Conservation (phyloP, 1,140 invertebrate genomes). For the Notospermus geniculatus region DNA sequence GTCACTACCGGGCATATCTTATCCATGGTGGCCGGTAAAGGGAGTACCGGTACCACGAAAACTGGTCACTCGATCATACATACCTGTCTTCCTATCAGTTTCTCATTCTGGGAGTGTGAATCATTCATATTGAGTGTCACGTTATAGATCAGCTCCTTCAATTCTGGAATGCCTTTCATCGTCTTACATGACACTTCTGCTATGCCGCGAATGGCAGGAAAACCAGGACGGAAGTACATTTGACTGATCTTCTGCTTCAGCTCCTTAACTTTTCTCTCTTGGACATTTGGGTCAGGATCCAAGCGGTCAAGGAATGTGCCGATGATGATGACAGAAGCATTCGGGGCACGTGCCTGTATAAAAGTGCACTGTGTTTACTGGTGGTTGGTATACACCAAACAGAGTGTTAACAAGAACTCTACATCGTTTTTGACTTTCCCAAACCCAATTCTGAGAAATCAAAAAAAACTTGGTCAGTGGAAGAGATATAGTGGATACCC, state of each 20-base stretch:
- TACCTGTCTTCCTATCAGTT: slow-evolving; percentile 5
- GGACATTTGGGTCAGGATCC: background rate
- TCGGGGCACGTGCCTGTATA: slow-evolving; percentile 38
- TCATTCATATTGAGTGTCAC: slow-evolving; percentile 23
- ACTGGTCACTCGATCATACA: background rate
- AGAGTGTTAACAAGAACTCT: no score
- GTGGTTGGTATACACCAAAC: no score
- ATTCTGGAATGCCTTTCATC: slow-evolving; percentile 26
- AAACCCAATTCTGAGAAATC: background rate
- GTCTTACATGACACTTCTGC: slow-evolving; percentile 30
- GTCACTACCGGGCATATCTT: no score
- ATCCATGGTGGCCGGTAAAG: no score
- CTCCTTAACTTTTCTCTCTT: background rate
- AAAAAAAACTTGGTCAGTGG: no score
- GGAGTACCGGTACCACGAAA: background rate
- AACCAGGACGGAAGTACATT: slow-evolving; percentile 6
- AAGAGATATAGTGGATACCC: no score
- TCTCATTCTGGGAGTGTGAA: background rate
- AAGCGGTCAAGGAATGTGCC: slow-evolving; percentile 40
- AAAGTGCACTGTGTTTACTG: background rate
- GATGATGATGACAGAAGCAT: slow-evolving; percentile 36
- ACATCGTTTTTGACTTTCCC: no score
- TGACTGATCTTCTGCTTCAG: slow-evolving; percentile 1
- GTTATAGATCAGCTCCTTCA: slow-evolving; percentile 27
- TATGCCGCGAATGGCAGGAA: slow-evolving; percentile 12